phyloP scores from a whole-genome alignment of 1,140 invertebrate species.

The Harpegnathos saltator region DNA sequence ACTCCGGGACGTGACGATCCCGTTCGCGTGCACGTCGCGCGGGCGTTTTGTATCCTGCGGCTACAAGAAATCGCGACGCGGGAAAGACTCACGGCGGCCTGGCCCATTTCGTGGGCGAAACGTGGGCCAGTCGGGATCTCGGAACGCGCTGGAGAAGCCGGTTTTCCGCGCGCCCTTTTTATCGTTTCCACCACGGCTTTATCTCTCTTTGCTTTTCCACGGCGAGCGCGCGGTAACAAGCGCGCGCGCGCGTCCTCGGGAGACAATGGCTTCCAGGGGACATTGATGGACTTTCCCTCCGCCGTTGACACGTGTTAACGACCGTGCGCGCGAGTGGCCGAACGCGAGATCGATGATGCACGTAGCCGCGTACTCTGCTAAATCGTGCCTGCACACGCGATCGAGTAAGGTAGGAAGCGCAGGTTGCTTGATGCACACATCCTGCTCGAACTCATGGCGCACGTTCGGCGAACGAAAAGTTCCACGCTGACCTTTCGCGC shows the following conservation, averaged over 20 bases:
- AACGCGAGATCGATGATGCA: conserved; percentile 13
- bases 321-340: background rate
- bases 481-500: background rate
- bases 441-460: background rate
- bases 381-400: background rate
- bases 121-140: too few relatives aligned
- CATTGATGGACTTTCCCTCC: conserved; percentile 41
- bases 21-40: too few relatives aligned
- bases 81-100: too few relatives aligned
- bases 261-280: conserved; percentile 43
- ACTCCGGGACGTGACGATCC: background rate
- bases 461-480: background rate
- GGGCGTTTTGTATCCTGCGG: too few relatives aligned
- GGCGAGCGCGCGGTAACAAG: conserved; percentile 16
- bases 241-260: background rate
- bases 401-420: background rate
- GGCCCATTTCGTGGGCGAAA: too few relatives aligned
- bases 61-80: too few relatives aligned
- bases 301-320: conserved; percentile 22
- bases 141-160: too few relatives aligned
- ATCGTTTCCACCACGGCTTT: background rate
- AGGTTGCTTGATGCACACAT: background rate
- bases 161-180: background rate
- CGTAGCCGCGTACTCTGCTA: background rate
- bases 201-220: background rate